Conservation (phyloP, 2,113 vertebrate species). For the Petromus typicus region DNA sequence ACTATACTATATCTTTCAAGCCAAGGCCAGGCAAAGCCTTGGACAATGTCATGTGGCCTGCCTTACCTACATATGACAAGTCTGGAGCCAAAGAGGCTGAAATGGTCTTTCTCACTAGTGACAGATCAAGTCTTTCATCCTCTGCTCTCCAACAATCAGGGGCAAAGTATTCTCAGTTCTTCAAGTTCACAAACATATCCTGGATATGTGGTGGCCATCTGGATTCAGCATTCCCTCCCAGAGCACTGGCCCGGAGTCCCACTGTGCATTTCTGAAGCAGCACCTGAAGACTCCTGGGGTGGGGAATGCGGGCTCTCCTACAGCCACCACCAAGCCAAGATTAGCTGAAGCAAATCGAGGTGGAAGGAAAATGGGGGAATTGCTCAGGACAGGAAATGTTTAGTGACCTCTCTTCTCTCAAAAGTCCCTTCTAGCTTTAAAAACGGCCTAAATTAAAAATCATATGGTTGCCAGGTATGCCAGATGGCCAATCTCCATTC, state of each 20-base stretch:
- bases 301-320: background rate
- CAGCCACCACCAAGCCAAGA: background rate
- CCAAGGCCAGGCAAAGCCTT: background rate
- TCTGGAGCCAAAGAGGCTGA: background rate
- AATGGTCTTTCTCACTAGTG: background rate
- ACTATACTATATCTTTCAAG: background rate
- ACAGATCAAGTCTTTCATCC: background rate
- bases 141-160: background rate
- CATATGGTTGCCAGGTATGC: background rate
- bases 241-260: background rate
- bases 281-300: background rate
- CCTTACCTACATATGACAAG: background rate
- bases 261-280: background rate
- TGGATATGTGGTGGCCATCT: background rate
- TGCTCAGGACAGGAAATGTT: background rate
- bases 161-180: constrained; percentile 10
- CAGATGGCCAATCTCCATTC: background rate
- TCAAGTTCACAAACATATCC: constrained; percentile 18
- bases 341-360: background rate
- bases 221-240: background rate
- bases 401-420: background rate
- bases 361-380: background rate
- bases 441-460: background rate
- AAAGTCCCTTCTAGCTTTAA: background rate
- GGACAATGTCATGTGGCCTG: background rate